These are phyloP conservation scores for Achatina immaculata DNA, from an alignment of 1,140 invertebrate species.

Conservation along the genomic window DNA sequence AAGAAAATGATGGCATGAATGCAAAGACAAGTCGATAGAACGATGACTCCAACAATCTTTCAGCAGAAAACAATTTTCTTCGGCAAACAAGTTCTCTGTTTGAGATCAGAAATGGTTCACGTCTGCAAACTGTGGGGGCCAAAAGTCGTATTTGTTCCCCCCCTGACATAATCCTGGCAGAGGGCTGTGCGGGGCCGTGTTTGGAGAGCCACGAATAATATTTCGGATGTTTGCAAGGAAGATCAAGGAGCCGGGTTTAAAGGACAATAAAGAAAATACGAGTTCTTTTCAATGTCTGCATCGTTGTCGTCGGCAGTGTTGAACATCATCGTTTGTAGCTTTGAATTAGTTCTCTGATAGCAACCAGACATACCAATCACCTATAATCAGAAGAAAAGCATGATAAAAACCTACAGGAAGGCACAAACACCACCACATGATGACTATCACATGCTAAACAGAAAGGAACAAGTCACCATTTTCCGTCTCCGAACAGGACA, in stretches of 20 bases:
- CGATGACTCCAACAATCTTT: slow-evolving; percentile 11
- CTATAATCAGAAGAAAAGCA: no score
- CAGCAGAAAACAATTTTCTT: slow-evolving; percentile 35
- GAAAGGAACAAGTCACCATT: no score
- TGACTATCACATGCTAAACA: no score
- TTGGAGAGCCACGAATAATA: slow-evolving; percentile 25
- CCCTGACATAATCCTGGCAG: slow-evolving; percentile 15
- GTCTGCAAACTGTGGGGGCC: slow-evolving; percentile 18
- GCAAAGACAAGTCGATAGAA: slow-evolving; percentile 2
- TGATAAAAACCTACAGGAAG: no score
- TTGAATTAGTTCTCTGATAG: no score
- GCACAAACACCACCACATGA: no score
- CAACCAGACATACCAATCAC: no score
- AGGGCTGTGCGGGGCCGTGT: background rate
- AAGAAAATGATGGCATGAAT: background rate
- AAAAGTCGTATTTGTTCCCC: slow-evolving; percentile 30
- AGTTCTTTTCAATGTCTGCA: background rate
- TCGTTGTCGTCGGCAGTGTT: background rate
- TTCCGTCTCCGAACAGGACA: no score
- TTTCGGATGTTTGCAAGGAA: background rate
- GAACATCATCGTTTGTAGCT: no score
- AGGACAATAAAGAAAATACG: background rate
- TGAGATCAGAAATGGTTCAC: slow-evolving; percentile 32
- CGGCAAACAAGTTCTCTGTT: slow-evolving; percentile 24
- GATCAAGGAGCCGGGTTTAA: slow-evolving; percentile 8